phyloP scores from a whole-genome alignment of 1,140 invertebrate genomes.

The Littorina saxatilis region DNA sequence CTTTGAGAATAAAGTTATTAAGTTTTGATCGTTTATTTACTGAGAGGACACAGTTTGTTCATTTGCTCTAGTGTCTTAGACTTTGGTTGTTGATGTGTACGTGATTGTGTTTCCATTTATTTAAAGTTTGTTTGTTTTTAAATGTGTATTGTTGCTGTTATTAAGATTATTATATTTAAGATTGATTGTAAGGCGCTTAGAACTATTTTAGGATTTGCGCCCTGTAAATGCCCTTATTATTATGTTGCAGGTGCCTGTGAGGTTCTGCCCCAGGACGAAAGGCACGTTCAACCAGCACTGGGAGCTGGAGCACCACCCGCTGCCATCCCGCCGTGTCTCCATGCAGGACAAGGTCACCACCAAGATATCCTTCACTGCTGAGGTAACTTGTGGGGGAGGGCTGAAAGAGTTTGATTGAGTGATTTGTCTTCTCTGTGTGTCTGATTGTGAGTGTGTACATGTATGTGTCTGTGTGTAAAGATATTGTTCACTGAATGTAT shows the following conservation, averaged over 20 bases:
- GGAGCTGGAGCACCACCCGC: conserved; percentile 28
- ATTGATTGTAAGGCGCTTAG: too few species aligned
- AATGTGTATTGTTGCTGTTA: too few species aligned
- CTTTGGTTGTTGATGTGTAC: too few species aligned
- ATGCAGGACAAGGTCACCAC: neutral
- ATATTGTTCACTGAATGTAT: neutral
- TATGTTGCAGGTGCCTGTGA: conserved; percentile 11
- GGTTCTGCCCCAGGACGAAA: conserved; percentile 32
- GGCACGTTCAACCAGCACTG: conserved; percentile 36
- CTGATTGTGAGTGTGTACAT: neutral
- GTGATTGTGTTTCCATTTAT: too few species aligned
- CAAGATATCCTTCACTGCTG: conserved; percentile 19
- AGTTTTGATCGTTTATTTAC: too few species aligned
- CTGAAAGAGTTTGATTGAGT: neutral
- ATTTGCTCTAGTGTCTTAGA: too few species aligned
- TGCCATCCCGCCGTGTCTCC: neutral
- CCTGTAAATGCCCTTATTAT: too few species aligned
- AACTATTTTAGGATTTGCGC: too few species aligned
- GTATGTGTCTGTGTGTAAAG: neutral
- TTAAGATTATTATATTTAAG: too few species aligned
- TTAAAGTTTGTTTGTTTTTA: too few species aligned
- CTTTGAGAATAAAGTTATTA: too few species aligned
- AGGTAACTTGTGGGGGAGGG: neutral
- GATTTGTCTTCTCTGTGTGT: neutral
- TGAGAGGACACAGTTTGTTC: too few species aligned